Base-by-base conservation (phyloP, 2,113 vertebrate genomes). In the Varanus komodoensis region DNA sequence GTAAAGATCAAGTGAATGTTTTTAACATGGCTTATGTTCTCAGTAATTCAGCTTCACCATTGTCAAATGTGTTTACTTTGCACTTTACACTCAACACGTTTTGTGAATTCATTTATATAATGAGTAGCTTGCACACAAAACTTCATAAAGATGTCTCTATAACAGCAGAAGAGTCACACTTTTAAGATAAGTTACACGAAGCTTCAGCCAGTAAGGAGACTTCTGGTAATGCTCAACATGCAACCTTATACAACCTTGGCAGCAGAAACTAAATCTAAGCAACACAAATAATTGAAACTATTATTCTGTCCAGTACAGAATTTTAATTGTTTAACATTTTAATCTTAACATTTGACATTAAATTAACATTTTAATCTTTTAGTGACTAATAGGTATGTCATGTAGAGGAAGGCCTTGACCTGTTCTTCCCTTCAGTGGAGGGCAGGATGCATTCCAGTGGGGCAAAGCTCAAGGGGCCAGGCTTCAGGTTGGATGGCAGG, bases 1-100 rank as follows among this genome's bases (percentile, higher is more conserved):
- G 99, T 99, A 97, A 96, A 84, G 9, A 9, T 68, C 21, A 1
- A 92, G 84, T 80, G 1, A 8, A 64, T 54, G 19, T 89, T 68
- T 89, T 52, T 38, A 80, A 71, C 80, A 81, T 21, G 21, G 12
- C 14, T 71, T 81, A 64, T 29, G 27, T 5, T 80, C 44, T 32
- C 23, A 82, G 11, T 75, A 50, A 38, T 57, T 9, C 52, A 78
- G 44, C 91, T 91, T 86, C 73, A 0, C 0, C 5, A 48, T 44
- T 78, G 34, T 84, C n/a, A 71, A 44, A 15, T 8, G 44, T 80
- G 69, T 64, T 88, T 52, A 52, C 25, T 38, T 75, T 75, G 50
- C 32, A 6, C 48, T 52, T 87, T 85, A 69, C 78, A 85, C 3
- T 44, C 44, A 54, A 86, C 32, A 27, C 6, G 77, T 85, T 11